These are phyloP conservation scores for Macrosoma leucophasiata DNA, from an alignment of 2,888 invertebrate species.

Conservation along the genomic window DNA sequence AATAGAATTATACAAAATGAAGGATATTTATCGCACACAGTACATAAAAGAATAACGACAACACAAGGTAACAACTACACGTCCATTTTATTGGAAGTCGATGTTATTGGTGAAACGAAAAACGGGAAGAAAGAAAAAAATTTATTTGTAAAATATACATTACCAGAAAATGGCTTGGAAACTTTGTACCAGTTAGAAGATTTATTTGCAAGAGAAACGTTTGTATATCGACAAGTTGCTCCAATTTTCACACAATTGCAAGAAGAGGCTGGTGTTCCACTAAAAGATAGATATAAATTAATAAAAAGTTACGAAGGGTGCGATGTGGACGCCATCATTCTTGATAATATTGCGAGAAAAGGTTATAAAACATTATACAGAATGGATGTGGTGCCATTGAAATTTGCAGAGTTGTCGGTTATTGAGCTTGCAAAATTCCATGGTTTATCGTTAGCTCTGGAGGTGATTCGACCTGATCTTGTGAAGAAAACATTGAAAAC, in stretches of 20 bases:
- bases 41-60: slow-evolving; percentile 28
- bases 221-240: slow-evolving; percentile 36
- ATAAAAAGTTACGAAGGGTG: slow-evolving; percentile 36
- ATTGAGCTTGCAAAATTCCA: slow-evolving; percentile 48
- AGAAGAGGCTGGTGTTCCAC: slow-evolving; percentile 34
- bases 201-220: slow-evolving; percentile 39
- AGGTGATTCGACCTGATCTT: slow-evolving; percentile 35
- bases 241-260: slow-evolving; percentile 36
- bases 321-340: slow-evolving; percentile 35
- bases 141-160: slow-evolving; percentile 42
- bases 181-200: slow-evolving; percentile 31
- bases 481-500: slow-evolving; percentile 29
- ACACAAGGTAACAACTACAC: slow-evolving; percentile 39
- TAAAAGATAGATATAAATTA: slow-evolving; percentile 35
- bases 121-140: slow-evolving; percentile 30
- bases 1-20: slow-evolving; percentile 29
- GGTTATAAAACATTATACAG: slow-evolving; percentile 38
- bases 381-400: slow-evolving; percentile 34
- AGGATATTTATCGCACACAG: slow-evolving; percentile 27
- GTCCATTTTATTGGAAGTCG: slow-evolving; percentile 36
- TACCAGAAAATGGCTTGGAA: slow-evolving; percentile 27
- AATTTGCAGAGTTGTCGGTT: slow-evolving; percentile 38
- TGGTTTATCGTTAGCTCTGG: slow-evolving; percentile 37
- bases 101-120: slow-evolving; percentile 33
- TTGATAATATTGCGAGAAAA: slow-evolving; percentile 39